Conservation (phyloP, 2,888 invertebrate species). For the Ramazzottius varieornatus region DNA sequence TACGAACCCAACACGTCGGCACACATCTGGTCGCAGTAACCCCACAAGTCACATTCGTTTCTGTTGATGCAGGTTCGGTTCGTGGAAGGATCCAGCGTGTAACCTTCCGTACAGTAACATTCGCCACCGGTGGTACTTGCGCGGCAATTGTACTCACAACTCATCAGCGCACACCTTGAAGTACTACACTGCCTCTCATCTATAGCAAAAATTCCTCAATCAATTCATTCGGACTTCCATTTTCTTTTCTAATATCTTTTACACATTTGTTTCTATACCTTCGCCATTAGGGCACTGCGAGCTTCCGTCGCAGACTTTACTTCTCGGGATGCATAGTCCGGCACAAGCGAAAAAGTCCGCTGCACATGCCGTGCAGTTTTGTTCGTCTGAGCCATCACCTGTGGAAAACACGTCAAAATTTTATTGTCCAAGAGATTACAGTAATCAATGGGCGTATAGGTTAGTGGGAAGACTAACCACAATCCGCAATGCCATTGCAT, state of each 20-base stretch:
- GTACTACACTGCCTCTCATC: conserved; percentile 13
- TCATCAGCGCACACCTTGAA: conserved; percentile 40
- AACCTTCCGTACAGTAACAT: conserved; percentile 65
- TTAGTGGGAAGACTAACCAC: no score
- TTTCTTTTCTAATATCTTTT: no score
- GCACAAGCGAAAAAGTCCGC: conserved; percentile 20
- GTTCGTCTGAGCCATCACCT: conserved; percentile 8
- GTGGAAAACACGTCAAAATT: no score
- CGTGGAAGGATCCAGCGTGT: conserved; percentile 47
- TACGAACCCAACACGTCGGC: conserved; percentile 56
- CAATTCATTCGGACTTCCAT: no score
- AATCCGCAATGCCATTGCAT: no score
- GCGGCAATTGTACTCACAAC: conserved; percentile 70
- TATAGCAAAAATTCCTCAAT: no score
- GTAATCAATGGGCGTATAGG: no score
- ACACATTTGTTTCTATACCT: no score
- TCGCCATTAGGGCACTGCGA: conserved; percentile 68
- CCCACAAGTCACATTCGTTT: conserved; percentile 11
- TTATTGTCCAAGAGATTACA: no score
- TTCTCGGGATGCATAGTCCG: conserved; percentile 46
- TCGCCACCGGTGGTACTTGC: conserved; percentile 63
- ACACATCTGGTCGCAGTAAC: conserved; percentile 66
- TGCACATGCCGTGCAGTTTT: conserved; percentile 17
- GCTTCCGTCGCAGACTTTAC: conserved; percentile 61
- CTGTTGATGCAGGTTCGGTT: conserved; percentile 42